Conservation (phyloP, 2,113 vertebrate species). For the Recurvirostra avosetta region DNA sequence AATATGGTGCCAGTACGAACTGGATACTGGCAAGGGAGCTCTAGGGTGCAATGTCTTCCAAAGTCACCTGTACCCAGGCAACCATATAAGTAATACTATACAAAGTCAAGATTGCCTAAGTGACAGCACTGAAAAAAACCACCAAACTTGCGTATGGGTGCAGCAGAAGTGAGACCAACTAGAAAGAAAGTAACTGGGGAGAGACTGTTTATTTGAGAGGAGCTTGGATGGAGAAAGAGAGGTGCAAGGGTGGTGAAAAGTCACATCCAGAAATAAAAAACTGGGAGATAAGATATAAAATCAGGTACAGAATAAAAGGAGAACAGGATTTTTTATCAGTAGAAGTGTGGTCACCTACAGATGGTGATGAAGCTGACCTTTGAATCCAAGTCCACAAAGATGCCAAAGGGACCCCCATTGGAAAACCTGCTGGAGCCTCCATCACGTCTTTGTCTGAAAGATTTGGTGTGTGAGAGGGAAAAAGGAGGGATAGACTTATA, state of each 20-base stretch:
- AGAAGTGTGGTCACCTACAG: neutral
- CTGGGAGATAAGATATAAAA: neutral
- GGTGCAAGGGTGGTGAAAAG: neutral
- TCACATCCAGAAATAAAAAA: neutral
- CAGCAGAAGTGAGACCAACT: neutral
- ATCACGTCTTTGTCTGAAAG: neutral
- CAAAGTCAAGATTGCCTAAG: neutral
- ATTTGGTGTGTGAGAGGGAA: neutral
- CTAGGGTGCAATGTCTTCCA: neutral
- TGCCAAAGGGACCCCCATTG: rapidly evolving
- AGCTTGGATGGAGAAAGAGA: neutral
- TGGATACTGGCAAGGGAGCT: neutral
- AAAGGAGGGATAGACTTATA: neutral
- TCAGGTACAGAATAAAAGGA: neutral
- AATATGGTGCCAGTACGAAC: neutral
- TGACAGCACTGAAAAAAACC: neutral
- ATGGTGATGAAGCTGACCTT: neutral
- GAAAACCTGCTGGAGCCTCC: neutral
- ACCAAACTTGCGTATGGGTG: neutral
- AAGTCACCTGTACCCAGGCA: neutral
- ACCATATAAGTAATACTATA: neutral
- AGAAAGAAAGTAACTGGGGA: neutral
- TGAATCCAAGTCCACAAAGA: neutral
- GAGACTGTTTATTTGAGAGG: neutral
- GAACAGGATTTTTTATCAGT: neutral